These are phyloP conservation scores for Eidolon helvum DNA, from an alignment of 2,113 vertebrate genomes.

Conservation along the genomic window DNA sequence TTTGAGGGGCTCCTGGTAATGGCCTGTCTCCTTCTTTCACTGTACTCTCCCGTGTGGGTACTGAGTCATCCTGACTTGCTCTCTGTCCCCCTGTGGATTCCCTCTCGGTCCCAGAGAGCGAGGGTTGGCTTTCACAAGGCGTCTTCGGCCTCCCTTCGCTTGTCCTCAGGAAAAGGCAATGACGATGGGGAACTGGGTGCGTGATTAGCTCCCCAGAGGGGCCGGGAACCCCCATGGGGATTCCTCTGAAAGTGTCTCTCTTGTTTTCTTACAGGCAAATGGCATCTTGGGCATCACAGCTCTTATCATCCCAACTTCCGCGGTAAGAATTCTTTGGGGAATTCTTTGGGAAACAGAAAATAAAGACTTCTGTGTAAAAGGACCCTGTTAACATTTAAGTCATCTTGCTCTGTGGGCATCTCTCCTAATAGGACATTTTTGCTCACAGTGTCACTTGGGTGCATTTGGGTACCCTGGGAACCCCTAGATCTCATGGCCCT, in stretches of 20 bases:
- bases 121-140: rapidly evolving
- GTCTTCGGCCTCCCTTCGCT: neutral
- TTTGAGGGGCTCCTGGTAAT: neutral
- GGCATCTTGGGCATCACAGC: slow-evolving; percentile 95
- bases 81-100: neutral
- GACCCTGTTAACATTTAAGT: neutral
- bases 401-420: neutral
- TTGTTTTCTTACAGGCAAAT: slow-evolving; percentile 89
- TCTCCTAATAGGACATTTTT: neutral
- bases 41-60: neutral
- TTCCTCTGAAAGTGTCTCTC: slow-evolving; percentile 53
- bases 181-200: neutral
- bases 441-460: neutral
- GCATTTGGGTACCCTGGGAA: neutral
- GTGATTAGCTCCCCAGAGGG: neutral
- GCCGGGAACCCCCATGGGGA: rapidly evolving
- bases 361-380: neutral
- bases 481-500: neutral
- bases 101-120: neutral
- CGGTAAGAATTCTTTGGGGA: slow-evolving; percentile 83
- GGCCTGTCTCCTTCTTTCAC: neutral
- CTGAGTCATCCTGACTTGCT: neutral
- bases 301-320: slow-evolving; percentile 89
- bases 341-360: neutral
- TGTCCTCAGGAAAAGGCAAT: neutral